A percentile compares a stretch with the other conserved stretches of the same genome.
Evolutionary conservation across 1,140 invertebrate genomes (phyloP).

Genomic region (Drosophila takahashii): DNA sequence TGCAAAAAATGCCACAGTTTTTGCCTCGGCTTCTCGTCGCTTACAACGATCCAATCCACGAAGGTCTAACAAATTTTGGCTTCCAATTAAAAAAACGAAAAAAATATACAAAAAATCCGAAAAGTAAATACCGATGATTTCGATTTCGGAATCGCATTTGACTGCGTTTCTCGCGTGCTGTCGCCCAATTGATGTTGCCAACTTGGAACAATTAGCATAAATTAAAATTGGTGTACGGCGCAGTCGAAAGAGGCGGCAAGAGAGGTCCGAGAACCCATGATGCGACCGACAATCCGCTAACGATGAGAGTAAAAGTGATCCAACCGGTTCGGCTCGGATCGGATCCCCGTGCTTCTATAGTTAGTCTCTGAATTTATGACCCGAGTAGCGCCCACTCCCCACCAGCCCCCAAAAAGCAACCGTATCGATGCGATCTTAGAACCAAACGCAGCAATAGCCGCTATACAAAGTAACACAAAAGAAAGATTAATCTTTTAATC

Average conservation of each 20-base stretch:
- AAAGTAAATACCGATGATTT: constrained; percentile 36
- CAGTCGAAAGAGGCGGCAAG: constrained; percentile 13
- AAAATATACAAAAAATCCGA: constrained; percentile 21
- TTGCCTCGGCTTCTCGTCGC: constrained; percentile 3
- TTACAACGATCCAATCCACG: constrained; percentile 37
- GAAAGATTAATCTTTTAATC: background rate
- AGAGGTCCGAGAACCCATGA: constrained; percentile 39
- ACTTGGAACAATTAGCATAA: constrained; percentile 76
- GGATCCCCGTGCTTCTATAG: constrained; percentile 66
- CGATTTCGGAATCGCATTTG: constrained; percentile 52
- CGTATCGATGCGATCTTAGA: constrained; percentile 65
- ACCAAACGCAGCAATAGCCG: constrained; percentile 59
- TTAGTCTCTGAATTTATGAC: constrained; percentile 73
- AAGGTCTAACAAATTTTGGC: constrained; percentile 61
- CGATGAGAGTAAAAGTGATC: constrained; percentile 82
- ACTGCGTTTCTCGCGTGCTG: constrained; percentile 62
- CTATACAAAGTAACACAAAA: constrained; percentile 27
- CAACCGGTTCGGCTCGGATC: constrained; percentile 59
- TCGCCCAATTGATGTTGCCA: constrained; percentile 66
- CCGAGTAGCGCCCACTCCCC: constrained; percentile 39
- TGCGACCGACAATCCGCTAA: constrained; percentile 55
- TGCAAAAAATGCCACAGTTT: constrained; percentile 47
- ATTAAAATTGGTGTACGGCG: constrained; percentile 80
- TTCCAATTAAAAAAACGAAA: constrained; percentile 50
- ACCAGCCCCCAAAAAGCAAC: constrained; percentile 16